phyloP scores from a whole-genome alignment of 2,888 invertebrate species.

The Boloria euphrosyne region DNA sequence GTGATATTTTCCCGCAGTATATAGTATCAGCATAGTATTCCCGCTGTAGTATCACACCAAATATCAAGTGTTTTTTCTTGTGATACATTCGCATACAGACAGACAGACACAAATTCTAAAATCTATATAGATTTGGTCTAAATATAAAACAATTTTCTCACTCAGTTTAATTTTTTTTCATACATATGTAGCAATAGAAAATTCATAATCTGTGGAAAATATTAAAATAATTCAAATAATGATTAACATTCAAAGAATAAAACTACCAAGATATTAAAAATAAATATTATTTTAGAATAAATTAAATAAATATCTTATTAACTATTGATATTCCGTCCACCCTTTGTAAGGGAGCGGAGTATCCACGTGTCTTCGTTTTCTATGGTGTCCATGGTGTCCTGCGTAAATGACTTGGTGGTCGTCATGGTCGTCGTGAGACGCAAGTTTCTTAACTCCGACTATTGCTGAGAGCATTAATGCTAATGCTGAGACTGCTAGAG shows the following conservation, averaged over 20 bases:
- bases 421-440: conserved; percentile 83
- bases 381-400: conserved; percentile 83
- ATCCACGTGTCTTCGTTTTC: conserved; percentile 67
- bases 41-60: no score
- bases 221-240: no score
- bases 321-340: conserved; percentile 64
- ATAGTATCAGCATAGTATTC: no score
- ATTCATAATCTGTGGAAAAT: no score
- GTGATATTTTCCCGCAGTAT: no score
- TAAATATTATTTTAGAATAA: conserved; percentile 42
- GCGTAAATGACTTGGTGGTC: conserved; percentile 84
- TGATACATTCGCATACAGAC: no score
- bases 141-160: no score
- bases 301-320: conserved; percentile 39
- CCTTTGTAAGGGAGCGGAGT: conserved; percentile 78
- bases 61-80: no score
- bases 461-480: conserved; percentile 89
- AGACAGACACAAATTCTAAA: no score
- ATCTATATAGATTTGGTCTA: no score
- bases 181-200: no score
- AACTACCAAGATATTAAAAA: conserved; percentile 11
- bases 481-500: conserved; percentile 86
- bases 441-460: conserved; percentile 85
- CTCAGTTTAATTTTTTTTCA: no score
- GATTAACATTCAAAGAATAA: neutral